Evolutionary conservation across 2,113 vertebrate genomes (phyloP).

Genomic region (Hippopotamus amphibius): DNA sequence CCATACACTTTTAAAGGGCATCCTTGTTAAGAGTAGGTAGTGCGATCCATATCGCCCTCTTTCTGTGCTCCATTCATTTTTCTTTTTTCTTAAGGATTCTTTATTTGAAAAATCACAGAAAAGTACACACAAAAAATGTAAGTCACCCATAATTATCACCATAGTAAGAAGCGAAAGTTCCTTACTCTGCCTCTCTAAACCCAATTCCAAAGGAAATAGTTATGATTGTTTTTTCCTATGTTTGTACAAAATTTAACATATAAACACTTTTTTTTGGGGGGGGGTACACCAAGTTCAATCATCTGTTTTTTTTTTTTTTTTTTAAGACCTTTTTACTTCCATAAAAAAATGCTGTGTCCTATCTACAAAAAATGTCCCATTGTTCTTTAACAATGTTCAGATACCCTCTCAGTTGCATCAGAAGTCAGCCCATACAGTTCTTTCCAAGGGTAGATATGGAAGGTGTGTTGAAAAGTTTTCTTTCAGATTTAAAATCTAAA

Average conservation of each 20-base stretch:
- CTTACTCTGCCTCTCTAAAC: not conserved
- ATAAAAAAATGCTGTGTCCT: not conserved
- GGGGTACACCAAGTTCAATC: too few species aligned
- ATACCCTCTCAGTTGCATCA: conserved; percentile 93
- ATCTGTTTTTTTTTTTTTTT: too few species aligned
- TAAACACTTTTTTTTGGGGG: not conserved
- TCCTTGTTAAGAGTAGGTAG: not conserved
- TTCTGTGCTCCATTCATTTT: not conserved
- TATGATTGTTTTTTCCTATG: not conserved
- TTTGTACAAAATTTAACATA: not conserved
- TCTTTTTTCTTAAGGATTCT: not conserved
- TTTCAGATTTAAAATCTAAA: conserved; percentile 86
- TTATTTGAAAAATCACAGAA: conserved; percentile 23
- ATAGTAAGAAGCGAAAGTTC: not conserved
- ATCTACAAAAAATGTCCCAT: not conserved
- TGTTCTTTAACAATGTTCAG: conserved; percentile 80
- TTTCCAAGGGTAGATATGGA: conserved; percentile 89
- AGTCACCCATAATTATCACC: not conserved
- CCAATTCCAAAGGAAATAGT: conserved; percentile 30
- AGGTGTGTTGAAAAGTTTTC: conserved; percentile 88
- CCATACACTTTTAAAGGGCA: not conserved
- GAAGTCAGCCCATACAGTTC: conserved; percentile 91
- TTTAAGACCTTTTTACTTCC: not conserved
- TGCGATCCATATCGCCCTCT: not conserved
- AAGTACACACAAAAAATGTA: not conserved